Conservation (phyloP, 2,113 vertebrate genomes). For the Nesoenas mayeri region DNA sequence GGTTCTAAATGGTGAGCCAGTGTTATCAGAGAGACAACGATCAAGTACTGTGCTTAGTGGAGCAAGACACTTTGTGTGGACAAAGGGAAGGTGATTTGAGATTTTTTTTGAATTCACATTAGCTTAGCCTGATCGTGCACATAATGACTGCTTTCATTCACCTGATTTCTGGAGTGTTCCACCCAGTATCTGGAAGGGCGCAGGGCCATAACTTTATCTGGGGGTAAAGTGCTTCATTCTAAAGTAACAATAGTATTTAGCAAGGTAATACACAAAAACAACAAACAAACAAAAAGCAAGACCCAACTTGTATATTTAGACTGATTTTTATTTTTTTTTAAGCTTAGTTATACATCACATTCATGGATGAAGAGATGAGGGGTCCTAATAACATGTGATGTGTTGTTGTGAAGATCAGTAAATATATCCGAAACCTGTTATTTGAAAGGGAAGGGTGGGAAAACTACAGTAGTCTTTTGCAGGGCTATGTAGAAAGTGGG, state of each 20-base stretch:
- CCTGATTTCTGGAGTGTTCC: not conserved
- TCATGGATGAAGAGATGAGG: not conserved
- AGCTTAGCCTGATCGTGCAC: not conserved
- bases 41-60: not conserved
- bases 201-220: not conserved
- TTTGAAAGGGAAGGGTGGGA: not conserved
- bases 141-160: not conserved
- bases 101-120: not conserved
- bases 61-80: not conserved
- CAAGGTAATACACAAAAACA: not conserved
- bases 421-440: not conserved
- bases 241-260: not conserved
- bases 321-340: not conserved
- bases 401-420: not conserved
- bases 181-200: not conserved
- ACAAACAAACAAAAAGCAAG: not conserved
- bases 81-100: not conserved
- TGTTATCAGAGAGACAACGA: not conserved
- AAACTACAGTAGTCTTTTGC: not conserved
- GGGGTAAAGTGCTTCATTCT: not conserved
- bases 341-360: not conserved
- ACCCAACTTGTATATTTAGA: not conserved
- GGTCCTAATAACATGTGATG: not conserved
- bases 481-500: not conserved
- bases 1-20: not conserved